Percentiles rank a stretch among this genome's conserved stretches.
Conservation (phyloP, 2,113 vertebrate species). For the Microcebus murinus region DNA sequence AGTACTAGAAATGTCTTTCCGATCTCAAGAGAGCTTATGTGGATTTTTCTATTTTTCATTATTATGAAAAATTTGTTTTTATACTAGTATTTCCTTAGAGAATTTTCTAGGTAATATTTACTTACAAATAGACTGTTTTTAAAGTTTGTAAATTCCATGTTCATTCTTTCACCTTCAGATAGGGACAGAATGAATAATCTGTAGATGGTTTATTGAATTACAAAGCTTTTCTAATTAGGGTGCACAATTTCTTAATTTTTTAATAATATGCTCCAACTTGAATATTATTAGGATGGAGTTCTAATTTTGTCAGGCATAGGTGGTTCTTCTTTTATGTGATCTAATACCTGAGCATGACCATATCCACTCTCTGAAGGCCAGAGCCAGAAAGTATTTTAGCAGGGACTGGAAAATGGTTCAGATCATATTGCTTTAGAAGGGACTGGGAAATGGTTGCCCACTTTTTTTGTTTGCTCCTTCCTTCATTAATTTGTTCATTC, state of each 20-base stretch:
- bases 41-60: constrained; percentile 47
- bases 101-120: not conserved
- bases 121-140: constrained; percentile 33
- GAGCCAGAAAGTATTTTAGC: not conserved
- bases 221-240: constrained; percentile 21
- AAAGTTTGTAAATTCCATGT: not conserved
- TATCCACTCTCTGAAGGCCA: constrained; percentile 1
- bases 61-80: constrained; percentile 3
- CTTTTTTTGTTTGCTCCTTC: not conserved
- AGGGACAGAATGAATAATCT: not conserved
- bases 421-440: not conserved
- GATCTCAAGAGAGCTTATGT: not conserved
- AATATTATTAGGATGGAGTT: not conserved
- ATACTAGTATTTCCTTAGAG: not conserved
- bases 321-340: not conserved
- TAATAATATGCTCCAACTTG: not conserved
- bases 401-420: not conserved
- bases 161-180: not conserved
- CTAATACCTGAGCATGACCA: not conserved
- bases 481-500: constrained; percentile 16
- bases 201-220: constrained; percentile 8
- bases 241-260: constrained; percentile 3
- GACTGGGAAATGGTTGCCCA: not conserved
- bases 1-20: not conserved
- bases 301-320: not conserved